These are phyloP conservation scores for Hydropsyche betteni DNA, from an alignment of 2,888 invertebrate genomes.

Conservation along the genomic window DNA sequence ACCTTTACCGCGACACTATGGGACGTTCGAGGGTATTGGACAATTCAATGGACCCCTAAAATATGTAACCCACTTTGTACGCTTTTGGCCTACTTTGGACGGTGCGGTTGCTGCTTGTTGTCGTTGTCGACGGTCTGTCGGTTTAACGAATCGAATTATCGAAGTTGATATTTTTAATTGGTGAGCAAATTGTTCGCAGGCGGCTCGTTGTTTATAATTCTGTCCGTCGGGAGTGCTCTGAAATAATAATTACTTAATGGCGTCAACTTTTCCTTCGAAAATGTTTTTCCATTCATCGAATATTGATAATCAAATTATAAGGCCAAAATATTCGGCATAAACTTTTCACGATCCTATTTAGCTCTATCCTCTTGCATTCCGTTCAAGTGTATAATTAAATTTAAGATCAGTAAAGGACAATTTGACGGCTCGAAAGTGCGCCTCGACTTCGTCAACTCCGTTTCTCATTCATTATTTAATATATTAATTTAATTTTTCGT, in stretches of 20 bases:
- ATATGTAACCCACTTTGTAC: constrained; percentile 13
- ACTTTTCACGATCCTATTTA: neutral
- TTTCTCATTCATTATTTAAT: constrained; percentile 2
- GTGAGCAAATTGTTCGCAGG: neutral
- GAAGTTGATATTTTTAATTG: neutral
- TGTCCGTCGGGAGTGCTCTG: neutral
- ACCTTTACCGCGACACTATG: constrained; percentile 32
- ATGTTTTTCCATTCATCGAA: constrained; percentile 20
- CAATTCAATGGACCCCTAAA: constrained; percentile 6
- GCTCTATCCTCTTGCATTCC: constrained; percentile 3
- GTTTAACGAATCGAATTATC: neutral
- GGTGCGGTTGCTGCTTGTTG: neutral
- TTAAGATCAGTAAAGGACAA: constrained; percentile 3
- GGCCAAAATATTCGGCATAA: constrained; percentile 4
- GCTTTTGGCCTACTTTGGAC: neutral
- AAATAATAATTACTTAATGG: constrained; percentile 6
- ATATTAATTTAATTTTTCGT: neutral
- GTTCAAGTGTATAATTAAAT: neutral
- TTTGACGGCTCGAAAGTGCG: constrained; percentile 12
- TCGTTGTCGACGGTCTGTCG: neutral
- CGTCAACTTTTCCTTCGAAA: neutral
- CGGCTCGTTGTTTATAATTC: no score
- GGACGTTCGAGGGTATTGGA: constrained; percentile 14
- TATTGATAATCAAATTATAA: constrained; percentile 11
- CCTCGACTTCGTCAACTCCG: neutral